Evolutionary conservation across 2,888 invertebrate genomes (phyloP).

Genomic region (Incurvaria masculella): DNA sequence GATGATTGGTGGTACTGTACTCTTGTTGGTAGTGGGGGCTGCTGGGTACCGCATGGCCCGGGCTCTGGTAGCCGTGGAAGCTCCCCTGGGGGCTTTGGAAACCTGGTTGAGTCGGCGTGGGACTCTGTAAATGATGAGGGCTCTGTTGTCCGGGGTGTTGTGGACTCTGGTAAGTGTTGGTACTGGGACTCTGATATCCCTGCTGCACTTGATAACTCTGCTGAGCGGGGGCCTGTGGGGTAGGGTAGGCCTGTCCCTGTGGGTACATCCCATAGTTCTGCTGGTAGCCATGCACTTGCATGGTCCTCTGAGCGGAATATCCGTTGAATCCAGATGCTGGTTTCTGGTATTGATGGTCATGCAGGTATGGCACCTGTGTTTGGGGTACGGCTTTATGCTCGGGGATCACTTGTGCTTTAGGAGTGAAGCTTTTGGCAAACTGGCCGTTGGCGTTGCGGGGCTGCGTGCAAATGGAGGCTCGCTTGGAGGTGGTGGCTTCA

Average conservation of each 20-base stretch:
- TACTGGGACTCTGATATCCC: constrained; percentile 37
- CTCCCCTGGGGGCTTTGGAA: constrained; percentile 45
- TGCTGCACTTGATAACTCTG: constrained; percentile 27
- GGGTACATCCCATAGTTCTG: constrained; percentile 33
- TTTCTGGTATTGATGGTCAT: constrained; percentile 49
- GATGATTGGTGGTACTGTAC: constrained; percentile 34
- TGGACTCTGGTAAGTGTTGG: constrained; percentile 40
- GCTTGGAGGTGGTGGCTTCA: constrained; percentile 38
- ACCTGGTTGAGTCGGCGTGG: constrained; percentile 35
- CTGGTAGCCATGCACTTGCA: constrained; percentile 35
- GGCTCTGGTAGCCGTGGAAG: constrained; percentile 41
- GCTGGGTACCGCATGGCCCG: constrained; percentile 24
- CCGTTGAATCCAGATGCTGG: constrained; percentile 32
- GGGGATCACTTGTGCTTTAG: constrained; percentile 25
- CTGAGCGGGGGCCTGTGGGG: constrained; percentile 34
- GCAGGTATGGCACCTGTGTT: constrained; percentile 24
- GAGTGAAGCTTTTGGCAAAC: constrained; percentile 28
- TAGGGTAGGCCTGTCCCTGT: constrained; percentile 34
- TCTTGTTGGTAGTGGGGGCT: constrained; percentile 27
- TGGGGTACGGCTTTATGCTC: constrained; percentile 27
- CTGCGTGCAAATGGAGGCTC: constrained; percentile 37
- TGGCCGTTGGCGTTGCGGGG: constrained; percentile 40
- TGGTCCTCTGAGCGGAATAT: constrained; percentile 38
- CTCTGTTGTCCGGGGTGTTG: constrained; percentile 43
- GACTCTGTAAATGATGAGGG: constrained; percentile 33